A percentile compares a stretch with the other conserved stretches of the same genome.
Evolutionary conservation across 2,113 vertebrate genomes (phyloP).

Genomic region (Ariopsis seemanni): DNA sequence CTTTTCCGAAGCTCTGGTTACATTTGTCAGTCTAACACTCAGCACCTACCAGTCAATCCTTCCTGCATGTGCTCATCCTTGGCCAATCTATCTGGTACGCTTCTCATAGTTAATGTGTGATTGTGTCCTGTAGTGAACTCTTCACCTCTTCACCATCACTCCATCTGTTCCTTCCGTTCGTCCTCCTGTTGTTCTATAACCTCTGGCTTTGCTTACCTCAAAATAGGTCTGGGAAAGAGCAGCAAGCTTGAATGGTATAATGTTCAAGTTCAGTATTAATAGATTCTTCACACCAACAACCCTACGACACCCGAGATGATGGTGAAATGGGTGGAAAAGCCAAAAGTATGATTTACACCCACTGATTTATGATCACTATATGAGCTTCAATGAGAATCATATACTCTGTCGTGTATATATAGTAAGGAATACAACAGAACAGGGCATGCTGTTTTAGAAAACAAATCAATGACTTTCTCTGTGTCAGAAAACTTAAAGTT

Average conservation of each 20-base stretch:
- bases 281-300: slow-evolving; percentile 49
- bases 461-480: neutral
- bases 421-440: neutral
- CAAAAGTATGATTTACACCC: slow-evolving; percentile 44
- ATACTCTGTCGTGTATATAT: neutral
- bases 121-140: slow-evolving; percentile 49
- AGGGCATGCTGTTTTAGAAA: neutral
- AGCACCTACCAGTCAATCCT: slow-evolving; percentile 56
- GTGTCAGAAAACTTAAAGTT: neutral
- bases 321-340: slow-evolving; percentile 21
- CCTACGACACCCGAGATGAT: slow-evolving; percentile 32
- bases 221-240: slow-evolving; percentile 40
- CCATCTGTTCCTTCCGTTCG: slow-evolving; percentile 45
- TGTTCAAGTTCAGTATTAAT: slow-evolving; percentile 40
- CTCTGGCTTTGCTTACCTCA: slow-evolving; percentile 21
- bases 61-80: slow-evolving; percentile 56
- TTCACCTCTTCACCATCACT: slow-evolving; percentile 21
- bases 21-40: slow-evolving; percentile 68
- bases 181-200: slow-evolving; percentile 45
- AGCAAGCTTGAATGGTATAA: slow-evolving; percentile 34
- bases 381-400: neutral
- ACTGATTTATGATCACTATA: slow-evolving; percentile 20
- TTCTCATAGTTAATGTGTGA: slow-evolving; percentile 37
- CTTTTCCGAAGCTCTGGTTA: slow-evolving; percentile 51
- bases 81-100: slow-evolving; percentile 43